Evolutionary conservation across 2,113 vertebrate species (phyloP).

Genomic region (Anser cygnoides): DNA sequence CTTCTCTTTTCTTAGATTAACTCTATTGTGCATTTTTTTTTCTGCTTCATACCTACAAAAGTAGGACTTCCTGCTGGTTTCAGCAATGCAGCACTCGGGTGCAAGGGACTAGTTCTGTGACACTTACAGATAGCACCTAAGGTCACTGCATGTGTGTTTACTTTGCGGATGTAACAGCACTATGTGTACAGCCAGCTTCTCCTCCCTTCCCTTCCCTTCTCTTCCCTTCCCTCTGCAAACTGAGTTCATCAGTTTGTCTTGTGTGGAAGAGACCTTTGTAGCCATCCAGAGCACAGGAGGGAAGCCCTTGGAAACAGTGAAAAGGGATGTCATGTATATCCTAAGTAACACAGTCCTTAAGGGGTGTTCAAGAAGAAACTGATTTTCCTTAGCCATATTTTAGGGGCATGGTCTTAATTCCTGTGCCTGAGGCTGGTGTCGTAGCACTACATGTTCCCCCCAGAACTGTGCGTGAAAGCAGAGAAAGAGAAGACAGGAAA

Average conservation of each 20-base stretch:
- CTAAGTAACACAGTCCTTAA: not conserved
- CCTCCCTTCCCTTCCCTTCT: not conserved
- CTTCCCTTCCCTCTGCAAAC: not conserved
- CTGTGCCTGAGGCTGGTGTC: not conserved
- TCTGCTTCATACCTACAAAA: not conserved
- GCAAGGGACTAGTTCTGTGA: not conserved
- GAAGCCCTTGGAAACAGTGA: not conserved
- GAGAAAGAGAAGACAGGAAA: not conserved
- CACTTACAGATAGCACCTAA: slow-evolving; percentile 22
- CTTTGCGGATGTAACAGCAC: not conserved
- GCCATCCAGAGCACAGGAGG: not conserved
- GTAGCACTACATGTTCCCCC: not conserved
- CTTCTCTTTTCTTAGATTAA: not conserved
- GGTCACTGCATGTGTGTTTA: slow-evolving; percentile 11
- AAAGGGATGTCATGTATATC: not conserved
- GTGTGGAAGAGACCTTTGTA: not conserved
- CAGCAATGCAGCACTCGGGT: not conserved
- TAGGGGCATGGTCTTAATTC: not conserved
- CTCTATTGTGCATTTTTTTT: not conserved
- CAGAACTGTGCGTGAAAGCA: not conserved
- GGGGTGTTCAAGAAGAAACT: not conserved
- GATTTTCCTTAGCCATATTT: not conserved
- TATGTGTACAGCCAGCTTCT: not conserved
- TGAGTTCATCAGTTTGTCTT: not conserved
- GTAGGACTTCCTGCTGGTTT: not conserved